phyloP scores from a whole-genome alignment of 2,888 invertebrate genomes.

The Drosophila longiperda region DNA sequence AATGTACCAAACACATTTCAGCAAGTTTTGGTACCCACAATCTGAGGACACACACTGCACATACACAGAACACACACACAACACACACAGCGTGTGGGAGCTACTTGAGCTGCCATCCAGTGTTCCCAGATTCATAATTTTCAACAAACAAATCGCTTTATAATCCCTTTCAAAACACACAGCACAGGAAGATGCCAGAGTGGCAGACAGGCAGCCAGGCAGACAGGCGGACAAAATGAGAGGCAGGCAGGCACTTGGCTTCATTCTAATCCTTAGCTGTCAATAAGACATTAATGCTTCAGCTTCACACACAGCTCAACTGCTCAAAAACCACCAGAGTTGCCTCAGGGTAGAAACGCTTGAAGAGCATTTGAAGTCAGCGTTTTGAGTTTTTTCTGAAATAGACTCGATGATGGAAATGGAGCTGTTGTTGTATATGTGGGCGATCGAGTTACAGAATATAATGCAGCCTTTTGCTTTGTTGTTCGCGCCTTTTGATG shows the following conservation, averaged over 20 bases:
- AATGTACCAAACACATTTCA: slow-evolving; percentile 44
- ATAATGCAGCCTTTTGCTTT: slow-evolving; percentile 38
- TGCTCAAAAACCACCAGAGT: slow-evolving; percentile 9
- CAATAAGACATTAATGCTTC: slow-evolving; percentile 76
- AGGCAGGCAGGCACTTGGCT: slow-evolving; percentile 63
- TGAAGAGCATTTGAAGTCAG: slow-evolving; percentile 41
- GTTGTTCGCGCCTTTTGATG: slow-evolving; percentile 53
- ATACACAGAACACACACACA: slow-evolving; percentile 11
- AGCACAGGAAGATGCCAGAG: slow-evolving; percentile 3
- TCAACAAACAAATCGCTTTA: slow-evolving; percentile 79
- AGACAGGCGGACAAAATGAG: background rate
- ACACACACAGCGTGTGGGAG: slow-evolving; percentile 70
- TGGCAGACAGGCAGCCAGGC: slow-evolving; percentile 8
- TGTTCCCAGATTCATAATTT: slow-evolving; percentile 75
- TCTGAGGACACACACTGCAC: slow-evolving; percentile 15
- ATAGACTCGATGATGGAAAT: slow-evolving; percentile 25
- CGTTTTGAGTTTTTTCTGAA: slow-evolving; percentile 21
- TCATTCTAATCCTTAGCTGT: slow-evolving; percentile 74
- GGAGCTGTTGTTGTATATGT: slow-evolving; percentile 24
- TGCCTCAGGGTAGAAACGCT: slow-evolving; percentile 15
- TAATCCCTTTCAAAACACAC: slow-evolving; percentile 76
- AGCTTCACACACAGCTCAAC: slow-evolving; percentile 63
- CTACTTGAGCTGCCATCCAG: slow-evolving; percentile 46
- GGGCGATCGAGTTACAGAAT: slow-evolving; percentile 68
- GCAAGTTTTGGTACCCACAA: slow-evolving; percentile 33